Evolutionary conservation across 2,113 vertebrate species (phyloP), one percentile per base, ranked within the genome.

Genomic region (Gnathonemus longibarbis): DNA sequence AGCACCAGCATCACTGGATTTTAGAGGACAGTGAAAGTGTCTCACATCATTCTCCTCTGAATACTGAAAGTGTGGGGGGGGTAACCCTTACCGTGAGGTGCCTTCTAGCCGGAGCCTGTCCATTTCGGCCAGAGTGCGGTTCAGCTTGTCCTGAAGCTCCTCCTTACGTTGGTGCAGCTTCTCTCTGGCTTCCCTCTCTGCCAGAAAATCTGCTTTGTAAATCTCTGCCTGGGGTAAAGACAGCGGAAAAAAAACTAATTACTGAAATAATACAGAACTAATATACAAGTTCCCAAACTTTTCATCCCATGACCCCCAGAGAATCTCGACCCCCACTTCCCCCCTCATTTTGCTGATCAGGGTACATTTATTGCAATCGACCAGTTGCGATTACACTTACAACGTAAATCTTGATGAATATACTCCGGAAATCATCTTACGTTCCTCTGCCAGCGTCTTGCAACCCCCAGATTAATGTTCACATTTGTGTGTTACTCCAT

Each of bases 161-260:
- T 98, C 97, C 88, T 97, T 98, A 93, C 95, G 97, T 92, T 97
- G 96, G 11, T 97, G 96, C 87, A 98, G 94, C 93, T 98, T 96
- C 93, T 97, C 97, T 88, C 97, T 94, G 0, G 97, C 97, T 91
- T 96, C 94, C 84, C 97, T 94, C 92, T 98, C 97, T 0, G 97
- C 97, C 13, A 95, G 94, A 92, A 98, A 98, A 90, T 98, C 97
- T 0, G 95, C 95, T 89, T 97, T 97, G 91, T 96, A 98, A 94
- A 98, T 98, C 53, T 98, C 97, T 13, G 97, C 97, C 97, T 98
- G 91, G 48, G 3, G 48, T 49, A 39, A 35, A 89, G 10, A 90
- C 53, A 90, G 15, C 90, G 17, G 53, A 49, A 6, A 9, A 52
- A 21, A 83, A 42, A 84, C 39, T 24, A 15, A 49, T n/a, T 2